Evolutionary conservation across 2,888 invertebrate species (phyloP).

Genomic region (Noctua janthe): DNA sequence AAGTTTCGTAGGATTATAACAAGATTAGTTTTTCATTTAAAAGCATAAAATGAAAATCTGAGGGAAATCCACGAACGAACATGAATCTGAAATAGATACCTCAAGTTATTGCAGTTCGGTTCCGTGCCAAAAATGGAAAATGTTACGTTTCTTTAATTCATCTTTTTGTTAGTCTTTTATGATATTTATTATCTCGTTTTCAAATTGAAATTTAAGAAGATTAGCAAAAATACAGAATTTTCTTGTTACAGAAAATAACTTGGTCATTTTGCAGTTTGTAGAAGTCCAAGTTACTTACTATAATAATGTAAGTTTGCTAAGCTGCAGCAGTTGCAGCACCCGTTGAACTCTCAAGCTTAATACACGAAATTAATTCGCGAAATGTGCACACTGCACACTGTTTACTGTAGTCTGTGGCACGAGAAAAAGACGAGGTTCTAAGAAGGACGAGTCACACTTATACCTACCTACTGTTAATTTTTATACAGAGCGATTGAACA

Average conservation of each 20-base stretch:
- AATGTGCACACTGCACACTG: constrained; percentile 23
- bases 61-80: constrained; percentile 10
- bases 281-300: constrained; percentile 13
- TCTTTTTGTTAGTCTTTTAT: constrained; percentile 14
- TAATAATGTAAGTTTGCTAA: constrained; percentile 51
- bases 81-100: constrained; percentile 39
- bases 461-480: constrained; percentile 35
- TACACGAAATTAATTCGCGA: constrained; percentile 42
- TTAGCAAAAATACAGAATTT: constrained; percentile 6
- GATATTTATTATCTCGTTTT: constrained; percentile 14
- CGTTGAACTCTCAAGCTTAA: constrained; percentile 28
- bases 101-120: constrained; percentile 25
- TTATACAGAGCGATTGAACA: constrained; percentile 66
- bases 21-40: constrained; percentile 9
- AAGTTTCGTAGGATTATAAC: neutral
- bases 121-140: constrained; percentile 51
- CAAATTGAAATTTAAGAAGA: constrained; percentile 37
- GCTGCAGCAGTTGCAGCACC: constrained; percentile 38
- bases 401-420: constrained; percentile 16
- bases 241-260: constrained; percentile 21
- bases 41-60: constrained; percentile 13
- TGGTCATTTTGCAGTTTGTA: constrained; percentile 19
- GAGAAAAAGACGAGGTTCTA: constrained; percentile 35
- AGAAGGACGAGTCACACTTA: constrained; percentile 45
- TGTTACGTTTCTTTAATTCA: constrained; percentile 27